These are phyloP conservation scores for Caranx ignobilis DNA, from an alignment of 2,113 vertebrate genomes.

Conservation along the genomic window DNA sequence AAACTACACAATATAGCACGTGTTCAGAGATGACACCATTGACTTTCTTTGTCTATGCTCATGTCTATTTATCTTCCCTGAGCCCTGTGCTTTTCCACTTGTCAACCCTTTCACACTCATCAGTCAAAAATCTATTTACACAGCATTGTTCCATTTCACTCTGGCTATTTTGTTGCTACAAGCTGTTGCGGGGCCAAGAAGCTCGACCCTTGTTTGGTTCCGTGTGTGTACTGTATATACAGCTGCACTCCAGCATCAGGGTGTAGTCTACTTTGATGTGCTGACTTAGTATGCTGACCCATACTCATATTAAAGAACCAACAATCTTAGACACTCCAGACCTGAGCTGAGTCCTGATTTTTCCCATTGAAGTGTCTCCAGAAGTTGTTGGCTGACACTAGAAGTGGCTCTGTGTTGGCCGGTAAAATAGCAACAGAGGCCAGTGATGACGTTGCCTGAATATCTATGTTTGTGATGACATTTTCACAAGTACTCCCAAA, in stretches of 20 bases:
- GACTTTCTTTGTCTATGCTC: slow-evolving; percentile 7
- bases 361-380: not conserved
- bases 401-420: slow-evolving; percentile 7
- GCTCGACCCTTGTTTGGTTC: slow-evolving; percentile 19
- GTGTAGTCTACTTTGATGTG: slow-evolving; percentile 20
- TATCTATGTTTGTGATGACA: slow-evolving; percentile 5
- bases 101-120: slow-evolving; percentile 33
- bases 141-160: slow-evolving; percentile 28
- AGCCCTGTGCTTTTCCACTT: slow-evolving; percentile 21
- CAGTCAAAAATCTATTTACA: slow-evolving; percentile 54
- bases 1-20: not conserved
- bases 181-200: slow-evolving; percentile 24
- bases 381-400: slow-evolving; percentile 1
- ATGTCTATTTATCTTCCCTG: slow-evolving; percentile 9
- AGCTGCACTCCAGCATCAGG: slow-evolving; percentile 23
- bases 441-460: not conserved
- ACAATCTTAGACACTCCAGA: slow-evolving; percentile 6
- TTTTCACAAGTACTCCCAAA: not conserved
- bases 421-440: slow-evolving; percentile 6
- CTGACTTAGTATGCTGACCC: slow-evolving; percentile 27
- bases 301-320: not conserved
- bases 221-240: slow-evolving; percentile 16
- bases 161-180: slow-evolving; percentile 21
- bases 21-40: not conserved
- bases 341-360: slow-evolving; percentile 18